These are phyloP conservation scores for Omphaloscelis lunosa DNA, from an alignment of 2,888 invertebrate genomes.

Conservation along the genomic window DNA sequence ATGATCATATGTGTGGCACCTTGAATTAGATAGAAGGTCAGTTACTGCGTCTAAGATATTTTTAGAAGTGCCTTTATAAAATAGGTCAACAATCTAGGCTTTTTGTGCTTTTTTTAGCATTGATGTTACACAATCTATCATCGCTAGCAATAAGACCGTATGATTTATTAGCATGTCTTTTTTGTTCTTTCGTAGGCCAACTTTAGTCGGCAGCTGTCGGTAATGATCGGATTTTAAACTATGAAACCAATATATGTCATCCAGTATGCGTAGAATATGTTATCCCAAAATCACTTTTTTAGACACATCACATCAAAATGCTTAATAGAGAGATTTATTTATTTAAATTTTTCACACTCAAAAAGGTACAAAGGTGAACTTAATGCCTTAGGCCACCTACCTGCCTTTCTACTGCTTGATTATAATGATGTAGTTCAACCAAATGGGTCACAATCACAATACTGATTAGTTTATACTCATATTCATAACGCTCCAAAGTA, in stretches of 20 bases:
- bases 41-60: slow-evolving; percentile 23
- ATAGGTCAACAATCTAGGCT: background rate
- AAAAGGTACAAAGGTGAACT: too few relatives aligned
- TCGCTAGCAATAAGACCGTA: background rate
- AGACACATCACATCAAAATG: background rate
- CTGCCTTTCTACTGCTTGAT: too few relatives aligned
- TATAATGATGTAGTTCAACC: slow-evolving; percentile 17
- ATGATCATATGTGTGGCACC: slow-evolving; percentile 30
- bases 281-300: background rate
- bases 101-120: background rate
- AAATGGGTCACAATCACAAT: slow-evolving; percentile 37
- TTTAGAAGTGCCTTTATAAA: slow-evolving; percentile 26
- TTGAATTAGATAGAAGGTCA: slow-evolving; percentile 56
- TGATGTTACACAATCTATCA: too few relatives aligned
- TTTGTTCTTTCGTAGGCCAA: background rate
- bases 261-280: too few relatives aligned
- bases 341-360: too few relatives aligned
- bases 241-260: too few relatives aligned
- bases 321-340: too few relatives aligned
- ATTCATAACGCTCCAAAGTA: slow-evolving; percentile 55
- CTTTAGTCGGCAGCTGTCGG: too few relatives aligned
- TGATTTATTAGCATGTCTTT: background rate
- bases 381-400: too few relatives aligned
- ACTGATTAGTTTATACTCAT: slow-evolving; percentile 41
- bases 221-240: background rate